These are phyloP conservation scores for Rhyacophila evoluta DNA, from an alignment of 2,888 invertebrate genomes.

Conservation along the genomic window DNA sequence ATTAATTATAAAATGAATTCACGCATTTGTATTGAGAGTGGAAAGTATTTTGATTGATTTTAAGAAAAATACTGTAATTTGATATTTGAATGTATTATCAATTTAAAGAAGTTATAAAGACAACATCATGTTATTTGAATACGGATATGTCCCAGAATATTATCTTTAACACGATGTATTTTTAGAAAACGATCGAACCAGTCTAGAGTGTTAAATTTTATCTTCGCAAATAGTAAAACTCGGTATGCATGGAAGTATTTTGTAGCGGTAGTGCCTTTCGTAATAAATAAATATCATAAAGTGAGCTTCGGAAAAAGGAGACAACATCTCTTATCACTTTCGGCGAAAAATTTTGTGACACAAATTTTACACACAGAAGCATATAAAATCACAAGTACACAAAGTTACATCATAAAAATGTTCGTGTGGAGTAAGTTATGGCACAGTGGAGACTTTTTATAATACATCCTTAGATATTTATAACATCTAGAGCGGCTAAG, in stretches of 20 bases:
- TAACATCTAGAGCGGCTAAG: background rate
- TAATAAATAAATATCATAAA: slow-evolving; percentile 22
- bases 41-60: too few relatives aligned
- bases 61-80: too few relatives aligned
- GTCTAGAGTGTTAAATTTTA: background rate
- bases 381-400: slow-evolving; percentile 18
- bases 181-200: too few relatives aligned
- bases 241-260: slow-evolving; percentile 14
- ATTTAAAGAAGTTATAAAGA: too few relatives aligned
- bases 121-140: too few relatives aligned
- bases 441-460: background rate
- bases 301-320: slow-evolving; percentile 3
- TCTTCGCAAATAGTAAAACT: background rate
- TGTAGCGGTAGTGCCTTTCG: slow-evolving; percentile 15
- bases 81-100: too few relatives aligned
- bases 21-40: too few relatives aligned
- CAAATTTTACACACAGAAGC: slow-evolving; percentile 17
- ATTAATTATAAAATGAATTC: too few relatives aligned
- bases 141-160: too few relatives aligned
- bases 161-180: too few relatives aligned
- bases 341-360: slow-evolving; percentile 12
- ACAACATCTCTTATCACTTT: slow-evolving; percentile 15
- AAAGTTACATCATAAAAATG: slow-evolving; percentile 11
- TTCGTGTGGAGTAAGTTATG: slow-evolving; percentile 7
- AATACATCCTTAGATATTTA: background rate